A percentile compares a stretch with the other conserved stretches of the same genome.
These are phyloP conservation scores for Halictus ligatus DNA, from an alignment of 2,888 invertebrate genomes.

Conservation along the genomic window DNA sequence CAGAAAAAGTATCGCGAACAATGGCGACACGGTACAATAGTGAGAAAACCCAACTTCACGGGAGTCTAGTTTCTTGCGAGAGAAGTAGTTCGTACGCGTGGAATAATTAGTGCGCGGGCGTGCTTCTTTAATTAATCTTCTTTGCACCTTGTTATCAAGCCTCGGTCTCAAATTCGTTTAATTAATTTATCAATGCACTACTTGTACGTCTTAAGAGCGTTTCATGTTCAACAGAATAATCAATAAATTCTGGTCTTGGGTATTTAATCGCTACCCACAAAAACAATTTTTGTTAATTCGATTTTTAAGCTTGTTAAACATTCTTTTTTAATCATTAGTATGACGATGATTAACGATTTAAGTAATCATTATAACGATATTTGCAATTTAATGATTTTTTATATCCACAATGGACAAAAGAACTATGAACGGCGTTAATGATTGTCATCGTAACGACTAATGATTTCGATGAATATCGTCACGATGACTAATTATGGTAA, in stretches of 20 bases:
- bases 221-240: neutral
- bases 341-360: neutral
- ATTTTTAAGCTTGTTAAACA: no score
- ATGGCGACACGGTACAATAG: neutral
- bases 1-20: constrained; percentile 9
- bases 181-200: neutral
- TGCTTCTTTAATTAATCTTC: constrained; percentile 1
- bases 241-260: neutral
- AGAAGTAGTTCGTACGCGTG: constrained; percentile 6
- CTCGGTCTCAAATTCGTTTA: neutral
- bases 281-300: neutral
- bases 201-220: neutral
- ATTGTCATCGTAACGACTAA: no score
- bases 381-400: no score
- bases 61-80: neutral
- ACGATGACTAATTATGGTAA: neutral
- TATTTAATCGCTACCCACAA: neutral
- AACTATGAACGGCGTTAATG: no score
- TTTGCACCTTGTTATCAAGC: constrained; percentile 15
- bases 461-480: neutral
- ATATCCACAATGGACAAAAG: no score
- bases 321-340: neutral
- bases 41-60: constrained; percentile 13
- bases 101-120: constrained; percentile 3
- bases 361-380: no score